A percentile compares a stretch with the other conserved stretches of the same genome.
phyloP scores from a whole-genome alignment of 2,797 vertebrate species.

The Cossypha polioptera region DNA sequence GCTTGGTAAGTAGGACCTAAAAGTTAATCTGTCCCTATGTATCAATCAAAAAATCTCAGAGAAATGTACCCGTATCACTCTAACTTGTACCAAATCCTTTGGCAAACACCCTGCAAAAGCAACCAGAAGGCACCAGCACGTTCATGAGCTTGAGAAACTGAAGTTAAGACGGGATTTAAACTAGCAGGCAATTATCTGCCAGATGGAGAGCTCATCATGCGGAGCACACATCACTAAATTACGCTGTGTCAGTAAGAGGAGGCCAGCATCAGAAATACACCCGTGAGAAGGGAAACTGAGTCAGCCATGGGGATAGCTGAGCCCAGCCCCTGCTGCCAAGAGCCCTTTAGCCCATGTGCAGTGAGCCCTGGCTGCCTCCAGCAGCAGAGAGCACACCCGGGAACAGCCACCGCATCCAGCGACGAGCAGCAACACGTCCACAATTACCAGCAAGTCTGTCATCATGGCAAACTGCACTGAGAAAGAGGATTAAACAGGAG shows the following conservation, averaged over 20 bases:
- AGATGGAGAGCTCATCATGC: conserved; percentile 7
- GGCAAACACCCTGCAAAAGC: background rate
- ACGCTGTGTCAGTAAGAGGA: background rate
- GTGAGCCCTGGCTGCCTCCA: background rate
- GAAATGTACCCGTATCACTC: background rate
- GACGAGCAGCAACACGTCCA: background rate
- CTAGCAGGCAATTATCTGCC: conserved; percentile 36
- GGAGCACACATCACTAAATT: background rate
- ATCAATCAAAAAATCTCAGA: background rate
- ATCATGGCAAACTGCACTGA: background rate
- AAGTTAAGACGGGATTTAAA: conserved; percentile 46
- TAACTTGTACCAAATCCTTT: background rate
- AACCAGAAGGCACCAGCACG: conserved; percentile 17
- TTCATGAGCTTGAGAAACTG: background rate
- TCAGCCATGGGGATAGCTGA: background rate
- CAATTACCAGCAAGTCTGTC: background rate
- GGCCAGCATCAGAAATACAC: background rate
- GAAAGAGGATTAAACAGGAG: conserved; percentile 6
- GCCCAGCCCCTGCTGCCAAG: background rate
- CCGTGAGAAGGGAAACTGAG: background rate
- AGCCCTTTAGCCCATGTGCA: background rate
- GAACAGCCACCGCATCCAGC: background rate
- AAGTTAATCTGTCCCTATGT: background rate
- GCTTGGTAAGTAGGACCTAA: background rate
- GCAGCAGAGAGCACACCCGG: background rate